Base-by-base conservation (phyloP, 2,797 vertebrate genomes). In the Characodon lateralis region DNA sequence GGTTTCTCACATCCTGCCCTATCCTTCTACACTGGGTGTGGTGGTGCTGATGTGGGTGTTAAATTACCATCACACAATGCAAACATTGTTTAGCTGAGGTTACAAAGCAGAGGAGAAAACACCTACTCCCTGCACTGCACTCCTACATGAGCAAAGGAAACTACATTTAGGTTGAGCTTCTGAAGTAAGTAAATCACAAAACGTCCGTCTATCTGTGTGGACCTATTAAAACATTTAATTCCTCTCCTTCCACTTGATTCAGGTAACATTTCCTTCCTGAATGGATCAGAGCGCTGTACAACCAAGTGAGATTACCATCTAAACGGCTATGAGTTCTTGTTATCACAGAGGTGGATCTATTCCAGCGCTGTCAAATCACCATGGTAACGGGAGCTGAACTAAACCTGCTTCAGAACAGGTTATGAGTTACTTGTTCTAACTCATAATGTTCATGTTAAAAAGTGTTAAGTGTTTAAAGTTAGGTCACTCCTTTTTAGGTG, bases 41-140 rank as follows among this genome's bases (percentile, higher is more conserved):
- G 73, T 18, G 66, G 0, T 22, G 31, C 41, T 65, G 53, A 39
- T 41, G 76, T 51, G 66, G 43, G 69, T 59, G 48, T 74, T n/a
- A 63, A 51, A 50, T 63, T 78, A 70, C 74, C 55, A 18, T 7
- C 16, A 70, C n/a, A 66, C 58, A 35, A 58, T 46, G 71, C 55
- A 61, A 78, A 53, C 78, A 72, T 22, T 73, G 72, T 72, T 85
- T 41, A 72, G 22, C 53, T 76, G 65, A 65, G 61, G 72, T 35
- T 72, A 43, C 66, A 24, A 41, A 39, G 63, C 12, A 53, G 68
- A 65, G 76, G 51, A 77, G 50, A 78, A 76, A 76, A 73, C 59
- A 43, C 28, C 8, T 24, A 5, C 8, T 53, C 65, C 56, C 22
- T 3, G 22, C 22, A 71, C n/a, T 76, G 35, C 35, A 39, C 35